phyloP scores from a whole-genome alignment of 2,113 vertebrate genomes.

The Paradoxurus hermaphroditus region DNA sequence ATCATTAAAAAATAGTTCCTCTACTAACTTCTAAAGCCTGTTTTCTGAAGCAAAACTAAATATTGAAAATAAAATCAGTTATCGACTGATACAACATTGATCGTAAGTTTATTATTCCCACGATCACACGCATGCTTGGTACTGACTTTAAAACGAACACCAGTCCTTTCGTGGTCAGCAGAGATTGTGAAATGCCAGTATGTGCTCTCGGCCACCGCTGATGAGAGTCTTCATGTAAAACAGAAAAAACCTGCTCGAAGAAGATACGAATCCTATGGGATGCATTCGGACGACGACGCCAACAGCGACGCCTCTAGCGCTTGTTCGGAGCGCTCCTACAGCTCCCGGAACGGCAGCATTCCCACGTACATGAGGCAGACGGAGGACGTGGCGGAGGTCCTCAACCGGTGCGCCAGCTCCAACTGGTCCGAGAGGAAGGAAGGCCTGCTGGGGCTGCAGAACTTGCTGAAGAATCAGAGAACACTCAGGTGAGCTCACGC shows the following conservation, averaged over 20 bases:
- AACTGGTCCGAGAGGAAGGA: conserved; percentile 99
- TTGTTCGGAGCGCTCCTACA: conserved; percentile 96
- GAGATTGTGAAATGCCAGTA: conserved; percentile 51
- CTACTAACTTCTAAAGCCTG: conserved; percentile 45
- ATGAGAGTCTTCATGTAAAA: conserved; percentile 36
- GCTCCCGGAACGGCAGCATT: conserved; percentile 95
- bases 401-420: conserved; percentile 96
- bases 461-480: conserved; percentile 94
- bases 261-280: conserved; percentile 93
- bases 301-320: conserved; percentile 98
- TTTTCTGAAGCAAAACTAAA: conserved; percentile 54
- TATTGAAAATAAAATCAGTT: background rate
- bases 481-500: conserved; percentile 88
- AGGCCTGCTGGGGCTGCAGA: conserved; percentile 94
- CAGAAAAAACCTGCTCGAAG: conserved; percentile 96
- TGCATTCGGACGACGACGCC: conserved; percentile 97
- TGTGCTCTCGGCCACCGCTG: conserved; percentile 15
- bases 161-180: background rate
- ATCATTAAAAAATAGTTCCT: conserved; percentile 31
- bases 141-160: conserved; percentile 17
- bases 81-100: background rate
- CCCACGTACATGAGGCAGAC: conserved; percentile 97
- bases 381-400: conserved; percentile 96
- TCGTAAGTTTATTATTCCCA: conserved; percentile 2
- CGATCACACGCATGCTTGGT: conserved; percentile 52